These are phyloP conservation scores for Lethenteron reissneri DNA, from an alignment of 2,113 vertebrate genomes.

Conservation along the genomic window DNA sequence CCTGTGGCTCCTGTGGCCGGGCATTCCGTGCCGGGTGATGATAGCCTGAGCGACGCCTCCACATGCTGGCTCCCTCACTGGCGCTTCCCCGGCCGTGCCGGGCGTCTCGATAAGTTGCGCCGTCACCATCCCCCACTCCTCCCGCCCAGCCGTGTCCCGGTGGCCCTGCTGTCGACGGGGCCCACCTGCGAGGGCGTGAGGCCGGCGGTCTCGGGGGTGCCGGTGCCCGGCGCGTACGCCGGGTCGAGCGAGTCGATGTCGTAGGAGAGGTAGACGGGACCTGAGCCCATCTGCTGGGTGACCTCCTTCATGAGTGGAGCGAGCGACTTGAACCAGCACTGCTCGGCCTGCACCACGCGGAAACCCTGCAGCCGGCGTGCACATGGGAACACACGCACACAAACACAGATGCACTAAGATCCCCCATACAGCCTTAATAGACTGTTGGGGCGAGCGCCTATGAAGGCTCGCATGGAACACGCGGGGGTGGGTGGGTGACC, in stretches of 20 bases:
- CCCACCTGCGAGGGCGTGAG: conserved; percentile 64
- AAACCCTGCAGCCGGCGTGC: conserved; percentile 36
- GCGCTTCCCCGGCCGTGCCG: no score
- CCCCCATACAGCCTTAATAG: background rate
- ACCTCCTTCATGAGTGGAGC: conserved; percentile 59
- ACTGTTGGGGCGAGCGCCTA: background rate
- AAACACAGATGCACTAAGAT: no score
- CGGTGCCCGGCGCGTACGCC: conserved; percentile 59
- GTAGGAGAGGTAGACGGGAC: conserved; percentile 59
- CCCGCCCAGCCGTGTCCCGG: no score
- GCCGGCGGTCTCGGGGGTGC: conserved; percentile 64
- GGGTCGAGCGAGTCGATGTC: conserved; percentile 74
- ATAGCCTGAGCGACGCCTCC: no score
- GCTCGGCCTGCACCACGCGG: conserved; percentile 42
- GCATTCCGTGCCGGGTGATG: no score
- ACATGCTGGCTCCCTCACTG: no score
- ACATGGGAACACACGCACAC: no score
- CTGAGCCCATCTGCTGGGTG: conserved; percentile 41
- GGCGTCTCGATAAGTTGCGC: no score
- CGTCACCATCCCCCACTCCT: no score
- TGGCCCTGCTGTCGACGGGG: no score
- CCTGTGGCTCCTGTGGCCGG: no score
- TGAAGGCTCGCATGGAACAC: background rate
- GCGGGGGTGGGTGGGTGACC: background rate
- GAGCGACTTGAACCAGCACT: conserved; percentile 72